Conservation (phyloP, 2,797 vertebrate genomes). For the Okamejei kenojei region DNA sequence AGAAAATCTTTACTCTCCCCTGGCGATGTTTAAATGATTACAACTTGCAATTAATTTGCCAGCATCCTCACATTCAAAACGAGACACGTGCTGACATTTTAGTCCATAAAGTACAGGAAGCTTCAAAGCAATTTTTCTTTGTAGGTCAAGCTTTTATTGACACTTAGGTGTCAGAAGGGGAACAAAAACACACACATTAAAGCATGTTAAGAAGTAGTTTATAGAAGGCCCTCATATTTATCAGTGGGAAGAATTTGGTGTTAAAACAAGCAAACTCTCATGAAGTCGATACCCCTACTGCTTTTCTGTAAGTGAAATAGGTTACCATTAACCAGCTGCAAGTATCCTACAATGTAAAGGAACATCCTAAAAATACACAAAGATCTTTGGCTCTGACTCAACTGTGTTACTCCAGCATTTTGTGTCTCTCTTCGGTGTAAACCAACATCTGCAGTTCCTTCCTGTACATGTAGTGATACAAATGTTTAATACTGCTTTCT, state of each 20-base stretch:
- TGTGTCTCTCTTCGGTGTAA: no score
- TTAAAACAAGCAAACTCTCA: not conserved
- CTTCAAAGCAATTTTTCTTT: not conserved
- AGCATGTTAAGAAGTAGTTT: not conserved
- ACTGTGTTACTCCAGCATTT: no score
- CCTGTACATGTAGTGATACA: not conserved
- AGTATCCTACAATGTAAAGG: not conserved
- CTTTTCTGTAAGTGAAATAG: not conserved
- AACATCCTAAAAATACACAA: not conserved
- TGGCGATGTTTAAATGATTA: not conserved
- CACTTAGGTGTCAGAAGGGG: not conserved
- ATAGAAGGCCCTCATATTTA: not conserved
- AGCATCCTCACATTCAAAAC: not conserved
- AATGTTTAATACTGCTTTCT: not conserved
- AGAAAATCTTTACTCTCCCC: not conserved
- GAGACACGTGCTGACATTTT: not conserved
- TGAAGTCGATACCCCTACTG: not conserved
- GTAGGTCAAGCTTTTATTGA: not conserved
- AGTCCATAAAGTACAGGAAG: not conserved
- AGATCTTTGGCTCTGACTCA: not conserved
- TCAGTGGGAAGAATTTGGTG: not conserved
- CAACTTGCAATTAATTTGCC: not conserved
- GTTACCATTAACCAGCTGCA: not conserved
- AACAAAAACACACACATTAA: not conserved
- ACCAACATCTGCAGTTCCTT: no score